phyloP scores from a whole-genome alignment of 2,113 vertebrate genomes.

The Sciurus niger region DNA sequence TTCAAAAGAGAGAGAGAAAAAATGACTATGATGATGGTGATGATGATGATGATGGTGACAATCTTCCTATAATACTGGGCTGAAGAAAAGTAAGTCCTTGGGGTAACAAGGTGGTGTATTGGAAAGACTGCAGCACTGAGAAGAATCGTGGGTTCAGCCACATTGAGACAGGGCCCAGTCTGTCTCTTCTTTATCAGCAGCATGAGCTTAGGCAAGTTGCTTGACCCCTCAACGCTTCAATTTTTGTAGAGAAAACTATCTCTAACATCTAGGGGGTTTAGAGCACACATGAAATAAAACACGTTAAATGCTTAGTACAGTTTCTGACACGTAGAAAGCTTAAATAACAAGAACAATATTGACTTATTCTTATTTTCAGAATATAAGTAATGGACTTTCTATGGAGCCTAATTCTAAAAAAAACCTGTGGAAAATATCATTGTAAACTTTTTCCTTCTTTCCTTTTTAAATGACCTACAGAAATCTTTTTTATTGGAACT shows the following conservation, averaged over 20 bases:
- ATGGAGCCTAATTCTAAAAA: slow-evolving; percentile 19
- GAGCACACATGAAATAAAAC: background rate
- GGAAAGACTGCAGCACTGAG: background rate
- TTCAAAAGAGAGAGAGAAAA: background rate
- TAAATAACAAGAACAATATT: background rate
- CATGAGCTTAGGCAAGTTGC: background rate
- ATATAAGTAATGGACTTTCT: background rate
- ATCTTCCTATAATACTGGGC: background rate
- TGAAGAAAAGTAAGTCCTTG: background rate
- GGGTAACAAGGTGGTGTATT: background rate
- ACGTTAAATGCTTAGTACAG: background rate
- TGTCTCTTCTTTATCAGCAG: background rate
- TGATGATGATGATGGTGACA: background rate
- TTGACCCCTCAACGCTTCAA: background rate
- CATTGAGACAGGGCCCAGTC: background rate
- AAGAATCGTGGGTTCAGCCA: background rate
- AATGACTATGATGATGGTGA: background rate
- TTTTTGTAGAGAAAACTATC: slow-evolving; percentile 24
- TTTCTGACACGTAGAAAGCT: background rate
- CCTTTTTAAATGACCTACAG: background rate
- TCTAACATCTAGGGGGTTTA: background rate
- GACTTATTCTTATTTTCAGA: background rate
- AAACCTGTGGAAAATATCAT: background rate
- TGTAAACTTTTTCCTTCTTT: background rate
- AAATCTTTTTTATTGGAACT: background rate